Evolutionary conservation across 1,140 invertebrate genomes (phyloP).

Genomic region (Sminthurides bifidus): DNA sequence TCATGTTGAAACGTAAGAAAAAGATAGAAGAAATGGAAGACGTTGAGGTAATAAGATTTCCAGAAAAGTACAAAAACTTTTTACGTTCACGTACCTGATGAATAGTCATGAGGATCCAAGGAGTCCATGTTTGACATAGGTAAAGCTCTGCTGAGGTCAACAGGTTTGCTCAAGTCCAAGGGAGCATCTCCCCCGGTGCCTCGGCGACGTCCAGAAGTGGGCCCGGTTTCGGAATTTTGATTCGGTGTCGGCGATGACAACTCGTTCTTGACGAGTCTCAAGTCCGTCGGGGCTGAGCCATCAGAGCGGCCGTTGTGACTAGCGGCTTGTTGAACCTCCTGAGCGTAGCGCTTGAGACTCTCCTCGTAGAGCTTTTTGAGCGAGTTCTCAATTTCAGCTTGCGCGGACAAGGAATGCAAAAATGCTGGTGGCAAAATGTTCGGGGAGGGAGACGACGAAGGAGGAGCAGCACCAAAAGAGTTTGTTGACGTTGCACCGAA

Average conservation of each 20-base stretch:
- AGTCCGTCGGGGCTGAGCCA: constrained; percentile 33
- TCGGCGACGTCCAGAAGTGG: constrained; percentile 12
- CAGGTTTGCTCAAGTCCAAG: constrained; percentile 76
- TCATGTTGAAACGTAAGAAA: too few relatives aligned
- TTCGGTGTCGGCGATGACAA: constrained; percentile 33
- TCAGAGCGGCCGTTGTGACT: constrained; percentile 17
- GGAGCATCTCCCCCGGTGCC: constrained; percentile 61
- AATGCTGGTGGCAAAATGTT: constrained; percentile 30
- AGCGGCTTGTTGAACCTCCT: constrained; percentile 48
- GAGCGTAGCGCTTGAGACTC: constrained; percentile 78
- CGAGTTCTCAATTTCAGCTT: constrained; percentile 59
- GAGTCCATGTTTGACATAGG: constrained; percentile 40
- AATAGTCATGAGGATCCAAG: constrained; percentile 32
- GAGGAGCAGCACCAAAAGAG: constrained; percentile 42
- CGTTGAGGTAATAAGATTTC: not conserved
- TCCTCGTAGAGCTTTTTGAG: constrained; percentile 86
- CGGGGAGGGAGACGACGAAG: constrained; percentile 56
- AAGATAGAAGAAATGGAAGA: not conserved
- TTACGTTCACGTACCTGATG: constrained; percentile 26
- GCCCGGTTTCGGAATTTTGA: too few relatives aligned
- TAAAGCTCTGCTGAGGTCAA: constrained; percentile 59
- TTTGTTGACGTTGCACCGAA: constrained; percentile 42
- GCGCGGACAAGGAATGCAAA: constrained; percentile 39
- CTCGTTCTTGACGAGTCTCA: constrained; percentile 39
- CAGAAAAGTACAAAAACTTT: not conserved